phyloP scores from a whole-genome alignment of 2,888 invertebrate species.

The Plagodis dolabraria region DNA sequence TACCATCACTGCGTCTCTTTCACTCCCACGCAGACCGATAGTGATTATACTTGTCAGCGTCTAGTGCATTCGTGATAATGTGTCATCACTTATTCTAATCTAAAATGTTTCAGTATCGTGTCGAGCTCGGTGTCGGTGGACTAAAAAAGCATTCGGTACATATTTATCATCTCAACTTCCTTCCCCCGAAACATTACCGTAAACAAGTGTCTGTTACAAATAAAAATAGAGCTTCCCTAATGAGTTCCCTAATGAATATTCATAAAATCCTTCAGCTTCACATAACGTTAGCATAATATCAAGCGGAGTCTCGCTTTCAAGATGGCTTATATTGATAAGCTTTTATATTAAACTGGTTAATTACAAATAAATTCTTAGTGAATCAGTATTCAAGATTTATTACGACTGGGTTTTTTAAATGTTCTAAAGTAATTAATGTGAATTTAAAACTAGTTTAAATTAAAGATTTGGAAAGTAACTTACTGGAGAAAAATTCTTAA shows the following conservation, averaged over 20 bases:
- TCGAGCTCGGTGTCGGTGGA: background rate
- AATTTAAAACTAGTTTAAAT: too few species aligned
- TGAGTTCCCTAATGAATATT: slow-evolving; percentile 49
- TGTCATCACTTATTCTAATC: too few species aligned
- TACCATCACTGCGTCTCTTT: too few species aligned
- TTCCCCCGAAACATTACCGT: slow-evolving; percentile 23
- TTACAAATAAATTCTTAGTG: slow-evolving; percentile 5
- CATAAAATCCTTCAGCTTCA: slow-evolving; percentile 47
- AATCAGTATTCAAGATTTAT: too few species aligned
- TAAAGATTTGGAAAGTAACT: too few species aligned
- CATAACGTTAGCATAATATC: slow-evolving; percentile 53
- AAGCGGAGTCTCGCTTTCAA: slow-evolving; percentile 32
- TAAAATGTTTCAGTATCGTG: too few species aligned
- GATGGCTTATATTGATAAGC: slow-evolving; percentile 21
- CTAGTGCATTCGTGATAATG: too few species aligned
- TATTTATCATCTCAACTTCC: slow-evolving; percentile 29
- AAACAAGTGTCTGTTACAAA: slow-evolving; percentile 30
- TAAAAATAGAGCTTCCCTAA: slow-evolving; percentile 46
- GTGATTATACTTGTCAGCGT: too few species aligned
- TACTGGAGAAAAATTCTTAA: too few species aligned
- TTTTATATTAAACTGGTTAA: slow-evolving; percentile 17
- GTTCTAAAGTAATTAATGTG: too few species aligned
- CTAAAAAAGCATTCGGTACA: background rate
- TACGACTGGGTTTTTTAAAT: too few species aligned
- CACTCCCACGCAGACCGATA: too few species aligned